phyloP scores from a whole-genome alignment of 2,888 invertebrate species.

The Latrodectus elegans region DNA sequence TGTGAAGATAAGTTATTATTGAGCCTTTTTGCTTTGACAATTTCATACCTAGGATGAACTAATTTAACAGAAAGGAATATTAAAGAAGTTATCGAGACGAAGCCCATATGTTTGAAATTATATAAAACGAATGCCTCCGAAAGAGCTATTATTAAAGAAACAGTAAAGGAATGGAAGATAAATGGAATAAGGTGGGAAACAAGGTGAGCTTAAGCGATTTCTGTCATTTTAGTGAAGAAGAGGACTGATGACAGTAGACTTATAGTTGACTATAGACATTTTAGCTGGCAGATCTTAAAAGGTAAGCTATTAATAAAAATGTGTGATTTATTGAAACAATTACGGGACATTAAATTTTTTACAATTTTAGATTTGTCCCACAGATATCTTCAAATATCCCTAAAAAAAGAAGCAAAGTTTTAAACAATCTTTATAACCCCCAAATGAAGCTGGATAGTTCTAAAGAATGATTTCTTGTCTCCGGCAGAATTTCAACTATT shows the following conservation, averaged over 20 bases:
- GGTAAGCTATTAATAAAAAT: background rate
- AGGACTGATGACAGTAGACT: background rate
- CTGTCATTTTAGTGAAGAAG: background rate
- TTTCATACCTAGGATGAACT: background rate
- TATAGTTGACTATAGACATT: background rate
- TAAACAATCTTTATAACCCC: no score
- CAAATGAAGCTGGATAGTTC: background rate
- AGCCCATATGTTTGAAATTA: background rate
- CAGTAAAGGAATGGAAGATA: background rate
- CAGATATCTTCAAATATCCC: background rate
- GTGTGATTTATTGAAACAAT: background rate
- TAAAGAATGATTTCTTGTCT: no score
- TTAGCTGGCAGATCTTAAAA: background rate
- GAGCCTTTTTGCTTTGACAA: background rate
- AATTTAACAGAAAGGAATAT: background rate
- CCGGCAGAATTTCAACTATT: background rate
- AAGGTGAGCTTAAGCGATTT: background rate
- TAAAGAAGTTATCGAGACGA: background rate
- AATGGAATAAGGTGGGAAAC: background rate
- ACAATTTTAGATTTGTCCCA: background rate
- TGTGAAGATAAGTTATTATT: background rate
- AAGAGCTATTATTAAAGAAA: background rate
- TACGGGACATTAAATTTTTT: background rate
- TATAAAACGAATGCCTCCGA: background rate
- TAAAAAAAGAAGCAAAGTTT: no score